These are phyloP conservation scores for Euclidia mi DNA, from an alignment of 2,888 invertebrate genomes.

Conservation along the genomic window DNA sequence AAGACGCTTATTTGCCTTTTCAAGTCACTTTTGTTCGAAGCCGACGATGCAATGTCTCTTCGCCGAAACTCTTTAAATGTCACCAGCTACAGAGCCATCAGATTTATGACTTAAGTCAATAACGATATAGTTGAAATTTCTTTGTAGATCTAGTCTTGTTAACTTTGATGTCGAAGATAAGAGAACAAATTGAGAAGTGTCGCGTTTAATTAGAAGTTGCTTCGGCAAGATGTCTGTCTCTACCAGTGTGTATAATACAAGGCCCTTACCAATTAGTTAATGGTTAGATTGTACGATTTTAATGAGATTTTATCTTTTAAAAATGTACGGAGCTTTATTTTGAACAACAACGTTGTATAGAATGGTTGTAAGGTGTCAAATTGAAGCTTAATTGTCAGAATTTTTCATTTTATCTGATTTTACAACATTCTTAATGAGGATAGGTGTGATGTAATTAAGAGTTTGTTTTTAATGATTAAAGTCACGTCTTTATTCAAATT, in stretches of 20 bases:
- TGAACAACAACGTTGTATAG: slow-evolving; percentile 28
- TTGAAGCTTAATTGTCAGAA: slow-evolving; percentile 35
- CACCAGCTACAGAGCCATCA: slow-evolving; percentile 51
- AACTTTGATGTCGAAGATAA: slow-evolving; percentile 62
- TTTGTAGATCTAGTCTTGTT: slow-evolving; percentile 17
- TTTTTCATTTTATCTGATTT: slow-evolving; percentile 28
- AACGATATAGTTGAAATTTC: slow-evolving; percentile 55
- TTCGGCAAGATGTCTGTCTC: slow-evolving; percentile 68
- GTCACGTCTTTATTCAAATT: slow-evolving; percentile 5
- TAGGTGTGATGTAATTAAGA: slow-evolving; percentile 13
- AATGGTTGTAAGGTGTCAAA: slow-evolving; percentile 28
- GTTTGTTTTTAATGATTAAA: slow-evolving; percentile 7
- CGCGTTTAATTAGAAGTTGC: slow-evolving; percentile 78
- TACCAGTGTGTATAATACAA: slow-evolving; percentile 65
- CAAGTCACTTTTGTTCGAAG: slow-evolving; percentile 74
- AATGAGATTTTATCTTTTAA: slow-evolving; percentile 71
- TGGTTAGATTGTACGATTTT: slow-evolving; percentile 80
- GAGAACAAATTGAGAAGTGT: slow-evolving; percentile 70
- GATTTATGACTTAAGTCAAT: slow-evolving; percentile 55
- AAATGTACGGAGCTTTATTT: slow-evolving; percentile 42
- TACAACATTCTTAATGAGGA: slow-evolving; percentile 16
- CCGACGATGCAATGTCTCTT: slow-evolving; percentile 78
- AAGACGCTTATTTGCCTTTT: slow-evolving; percentile 82
- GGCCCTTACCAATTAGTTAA: slow-evolving; percentile 77
- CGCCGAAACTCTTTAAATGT: slow-evolving; percentile 67